A percentile compares a stretch with the other conserved stretches of the same genome.
Evolutionary conservation across 2,888 invertebrate genomes (phyloP).

Genomic region (Priocnemis perturbator): DNA sequence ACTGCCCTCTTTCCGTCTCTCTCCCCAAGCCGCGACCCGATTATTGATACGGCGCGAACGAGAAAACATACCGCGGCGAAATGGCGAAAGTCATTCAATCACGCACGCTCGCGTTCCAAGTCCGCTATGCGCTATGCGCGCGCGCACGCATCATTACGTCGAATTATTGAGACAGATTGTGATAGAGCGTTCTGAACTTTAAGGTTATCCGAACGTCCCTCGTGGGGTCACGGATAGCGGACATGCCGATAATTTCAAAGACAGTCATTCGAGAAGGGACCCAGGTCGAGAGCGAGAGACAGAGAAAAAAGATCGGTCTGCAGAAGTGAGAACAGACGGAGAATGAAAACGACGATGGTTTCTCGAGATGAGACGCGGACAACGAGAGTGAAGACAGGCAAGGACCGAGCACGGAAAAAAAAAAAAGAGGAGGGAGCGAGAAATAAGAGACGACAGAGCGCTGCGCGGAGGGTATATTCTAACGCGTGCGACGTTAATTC

Average conservation of each 20-base stretch:
- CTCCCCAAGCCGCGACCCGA: too few relatives aligned
- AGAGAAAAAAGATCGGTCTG: not conserved
- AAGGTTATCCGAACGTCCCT: constrained; percentile 62
- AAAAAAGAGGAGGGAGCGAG: constrained; percentile 1
- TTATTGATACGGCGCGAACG: too few relatives aligned
- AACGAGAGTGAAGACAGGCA: constrained; percentile 12
- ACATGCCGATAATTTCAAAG: constrained; percentile 47
- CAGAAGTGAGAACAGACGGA: constrained; percentile 1
- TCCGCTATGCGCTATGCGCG: not conserved
- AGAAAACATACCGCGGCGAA: too few relatives aligned
- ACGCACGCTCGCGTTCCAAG: too few relatives aligned
- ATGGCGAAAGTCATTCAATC: too few relatives aligned
- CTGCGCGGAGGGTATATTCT: constrained; percentile 6
- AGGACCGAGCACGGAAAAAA: too few relatives aligned
- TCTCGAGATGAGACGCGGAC: not conserved
- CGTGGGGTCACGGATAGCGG: constrained; percentile 45
- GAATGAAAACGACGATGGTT: constrained; percentile 16
- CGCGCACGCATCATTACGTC: constrained; percentile 6
- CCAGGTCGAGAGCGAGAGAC: not conserved
- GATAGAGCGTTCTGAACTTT: constrained; percentile 59
- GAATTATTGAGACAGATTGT: constrained; percentile 66
- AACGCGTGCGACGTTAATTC: constrained; percentile 49
- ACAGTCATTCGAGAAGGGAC: constrained; percentile 17
- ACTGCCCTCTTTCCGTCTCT: too few relatives aligned
- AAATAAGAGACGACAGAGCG: constrained; percentile 6